Evolutionary conservation across 2,888 invertebrate species (phyloP), one percentile per base, ranked within the genome.

Genomic region (Dryobota labecula): DNA sequence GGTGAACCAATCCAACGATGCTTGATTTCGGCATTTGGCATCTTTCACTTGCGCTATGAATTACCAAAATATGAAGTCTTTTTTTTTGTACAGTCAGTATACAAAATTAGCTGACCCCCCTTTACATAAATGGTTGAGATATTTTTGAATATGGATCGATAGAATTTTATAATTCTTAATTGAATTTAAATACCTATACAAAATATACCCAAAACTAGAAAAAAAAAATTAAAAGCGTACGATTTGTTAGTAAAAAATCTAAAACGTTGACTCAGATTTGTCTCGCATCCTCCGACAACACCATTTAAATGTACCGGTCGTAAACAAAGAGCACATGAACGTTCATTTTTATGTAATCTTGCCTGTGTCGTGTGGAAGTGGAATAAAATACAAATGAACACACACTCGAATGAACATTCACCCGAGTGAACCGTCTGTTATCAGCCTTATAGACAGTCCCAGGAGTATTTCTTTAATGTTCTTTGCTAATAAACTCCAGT

Each of bases 361-460:
- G n/a, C 18, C 2, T 1, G 6, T 27, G 1, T 24, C 15, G 8
- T 36, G 27, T 41, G 6, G 2, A 0, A 27, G 8, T 27, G 1
- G 27, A 43, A 45, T 30, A 41, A 41, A 24, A n/a, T n/a, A n/a
- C n/a, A n/a, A 58, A 41, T 58, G 0, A 41, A 41, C 7, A 30
- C 2, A 43, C 47, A 47, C n/a, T 30, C 20, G 8, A 60, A 45
- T 27, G 27, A 24, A 58, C 18, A 24, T 18, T 41, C 2, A 58
- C 24, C 6, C 18, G 24, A 58, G 1, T 27, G 20, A 9, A 9
- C 15, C 9, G 2, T 20, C 15, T 30, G 20, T 15, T 2, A 15
- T 2, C 20, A 41, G 30, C n/a, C 73, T 75, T 76, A 73, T 81
- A 75, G 77, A 79, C 71, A 66, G 20, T 51, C 66, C 62, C 67